Evolutionary conservation across 1,140 invertebrate genomes (phyloP), one percentile per base, ranked within the genome.

Genomic region (Agrilus planipennis): DNA sequence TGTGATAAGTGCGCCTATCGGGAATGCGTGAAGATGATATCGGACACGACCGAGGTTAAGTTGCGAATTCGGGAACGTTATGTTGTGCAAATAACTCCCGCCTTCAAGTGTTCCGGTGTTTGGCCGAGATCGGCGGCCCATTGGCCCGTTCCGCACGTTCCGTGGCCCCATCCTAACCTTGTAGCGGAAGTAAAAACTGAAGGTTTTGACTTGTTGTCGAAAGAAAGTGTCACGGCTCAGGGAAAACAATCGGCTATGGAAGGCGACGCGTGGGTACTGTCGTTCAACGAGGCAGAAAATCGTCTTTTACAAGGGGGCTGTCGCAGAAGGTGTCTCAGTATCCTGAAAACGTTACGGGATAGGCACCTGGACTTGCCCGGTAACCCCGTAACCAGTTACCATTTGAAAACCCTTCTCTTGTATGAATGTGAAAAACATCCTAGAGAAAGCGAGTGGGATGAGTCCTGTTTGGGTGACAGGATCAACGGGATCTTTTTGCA

Each of bases 351-450:
- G 1, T 67, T 95, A 12, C 65, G 89, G 18, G 91, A 95, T 60
- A 70, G 88, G 12, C 89, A 95, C 61, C 65, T 95, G 36, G 87
- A 93, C 53, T 65, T 90, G 22, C 79, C 86, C 1, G 89, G 88
- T 0, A 84, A 84, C 58, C 88, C 89, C 0, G 85, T 94, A 2
- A 81, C 79, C 2, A 76, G 78, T 45, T 91, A 92, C 61, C 84
- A 91, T 60, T 71, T 92, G 62, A 94, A 93, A 63, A 91, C 87
- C 0, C 61, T 93, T 39, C 65, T 94, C 16, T 65, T 95, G 15
- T 92, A 90, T 67, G 90, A 95, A 62, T 95, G 91, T 63, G 91
- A 95, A 65, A 95, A 95, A 59, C 90, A 95, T 67, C 86, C 87
- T 0, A 58, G 82, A 15, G 90, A 95, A 58, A 64, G 77, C 39